Evolutionary conservation across 2,888 invertebrate genomes (phyloP), one percentile per base, ranked within the genome.

Genomic region (Lithophane leautieri): DNA sequence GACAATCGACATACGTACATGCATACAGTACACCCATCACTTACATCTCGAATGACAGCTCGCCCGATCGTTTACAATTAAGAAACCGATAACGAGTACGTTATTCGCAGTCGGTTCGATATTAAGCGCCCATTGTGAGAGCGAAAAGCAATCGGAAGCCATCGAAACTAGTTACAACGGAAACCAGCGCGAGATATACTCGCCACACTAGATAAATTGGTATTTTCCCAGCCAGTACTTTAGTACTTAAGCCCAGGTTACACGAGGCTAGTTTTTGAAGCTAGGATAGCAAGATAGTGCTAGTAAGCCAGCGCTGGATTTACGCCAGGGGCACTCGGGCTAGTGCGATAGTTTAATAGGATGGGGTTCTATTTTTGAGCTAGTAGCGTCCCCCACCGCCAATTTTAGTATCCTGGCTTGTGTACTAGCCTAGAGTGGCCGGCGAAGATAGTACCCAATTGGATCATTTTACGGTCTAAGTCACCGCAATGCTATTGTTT

Each of bases 131-230:
- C 83, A 93, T 94, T 93, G 93, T 94, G 89, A 88, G 89, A 91
- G 90, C 88, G 90, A 89, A 91, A 91, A 92, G 91, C 91, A 91
- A 94, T 94, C 93, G 93, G 92, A 94, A 94, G 91, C 92, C 92
- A 91, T 92, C 89, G 90, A 89, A 89, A 90, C 86, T 85, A 89
- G 88, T 89, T 91, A 88, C 89, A 90, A 87, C 88, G 88, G 90
- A 89, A 90, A 89, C 86, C 77, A 86, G 86, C 87, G 84, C 86
- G 72, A 82, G 85, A 87, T 88, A 81, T 54, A 82, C 75, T 79
- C 77, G 71, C 66, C 63, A 77, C 65, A 84, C 54, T 52, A 61
- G 62, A 81, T 81, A 65, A 60, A 78, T 66, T 79, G 50, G 56
- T 70, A 80, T 70, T 80, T 84, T 72, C 56, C 58, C 12, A 65